phyloP scores from a whole-genome alignment of 2,888 invertebrate genomes.

The Metacarcinus magister region DNA sequence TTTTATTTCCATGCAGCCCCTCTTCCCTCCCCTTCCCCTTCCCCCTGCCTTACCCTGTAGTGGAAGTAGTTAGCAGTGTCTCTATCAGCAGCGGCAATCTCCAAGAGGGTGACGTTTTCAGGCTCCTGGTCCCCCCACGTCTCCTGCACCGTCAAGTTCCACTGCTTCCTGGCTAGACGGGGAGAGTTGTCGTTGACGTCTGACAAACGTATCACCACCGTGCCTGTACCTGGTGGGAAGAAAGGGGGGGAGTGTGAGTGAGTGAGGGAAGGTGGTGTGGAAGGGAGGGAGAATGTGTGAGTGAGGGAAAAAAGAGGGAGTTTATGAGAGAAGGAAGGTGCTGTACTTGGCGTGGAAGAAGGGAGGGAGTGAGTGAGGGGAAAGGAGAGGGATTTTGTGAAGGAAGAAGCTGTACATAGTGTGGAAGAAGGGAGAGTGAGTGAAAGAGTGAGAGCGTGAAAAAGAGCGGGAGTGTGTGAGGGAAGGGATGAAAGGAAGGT shows the following conservation, averaged over 20 bases:
- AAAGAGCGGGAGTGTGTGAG: background rate
- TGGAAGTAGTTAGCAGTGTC: constrained; percentile 65
- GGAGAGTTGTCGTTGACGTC: constrained; percentile 75
- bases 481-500: too few relatives aligned
- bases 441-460: background rate
- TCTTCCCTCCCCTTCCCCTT: background rate
- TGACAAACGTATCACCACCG: constrained; percentile 66
- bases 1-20: too few relatives aligned
- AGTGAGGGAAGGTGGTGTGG: background rate
- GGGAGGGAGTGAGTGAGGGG: background rate
- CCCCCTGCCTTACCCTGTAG: constrained; percentile 45
- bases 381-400: background rate
- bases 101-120: constrained; percentile 54
- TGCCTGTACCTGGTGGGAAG: constrained; percentile 58
- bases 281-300: background rate
- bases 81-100: constrained; percentile 59
- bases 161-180: constrained; percentile 63
- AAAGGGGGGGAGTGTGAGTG: background rate
- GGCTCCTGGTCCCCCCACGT: constrained; percentile 59
- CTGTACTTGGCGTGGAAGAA: background rate
- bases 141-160: constrained; percentile 60
- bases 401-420: background rate
- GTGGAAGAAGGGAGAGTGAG: background rate
- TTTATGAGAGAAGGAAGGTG: background rate
- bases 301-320: background rate